Evolutionary conservation across 2,888 invertebrate genomes (phyloP), one percentile per base, ranked within the genome.

Genomic region (Panopea generosa): DNA sequence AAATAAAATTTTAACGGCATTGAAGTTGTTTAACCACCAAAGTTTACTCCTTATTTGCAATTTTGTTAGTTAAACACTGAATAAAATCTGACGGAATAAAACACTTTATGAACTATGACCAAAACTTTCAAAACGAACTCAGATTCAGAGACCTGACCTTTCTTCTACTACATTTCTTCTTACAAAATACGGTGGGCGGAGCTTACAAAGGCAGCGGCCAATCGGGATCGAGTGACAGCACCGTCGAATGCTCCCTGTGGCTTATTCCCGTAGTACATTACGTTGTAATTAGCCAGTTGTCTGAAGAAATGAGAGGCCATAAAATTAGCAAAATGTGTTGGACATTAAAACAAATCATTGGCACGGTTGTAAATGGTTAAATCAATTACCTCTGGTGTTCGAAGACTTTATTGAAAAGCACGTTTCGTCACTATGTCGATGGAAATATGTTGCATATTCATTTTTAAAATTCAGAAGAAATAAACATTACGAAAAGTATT

Each of bases 271-370:
- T 47, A 53, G 45, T 65, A 66, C 75, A 66, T 71, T 65, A 72
- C 62, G 50, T 79, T 72, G 72, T 79, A 82, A 79, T 81, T 72
- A 77, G 68, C 77, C 53, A 52, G 52, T 52, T 61, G 68, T 61
- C 68, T 26, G 57, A 53, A 70, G 59, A 70, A 47, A 38, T 52
- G 43, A 69, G 33, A 56, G 57, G 77, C 63, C 63, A 78, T 77
- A 79, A 85, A 82, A 83, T 83, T 77, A 65, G 74, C 68, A 83
- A 75, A 78, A 81, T 82, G 81, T 83, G 84, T 84, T 69, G 83
- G 86, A 81, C 79, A 82, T 84, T 75, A 81, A 79, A 79, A 70
- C 78, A 82, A 83, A 82, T 80, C 81, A 77, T 75, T 78, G 75
- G 66, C 77, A 77, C 73, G 73, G 69, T 69, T 82, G 83, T 70